A percentile compares a stretch with the other conserved stretches of the same genome.
Evolutionary conservation across 2,797 vertebrate genomes (phyloP).

Genomic region (Huso huso): DNA sequence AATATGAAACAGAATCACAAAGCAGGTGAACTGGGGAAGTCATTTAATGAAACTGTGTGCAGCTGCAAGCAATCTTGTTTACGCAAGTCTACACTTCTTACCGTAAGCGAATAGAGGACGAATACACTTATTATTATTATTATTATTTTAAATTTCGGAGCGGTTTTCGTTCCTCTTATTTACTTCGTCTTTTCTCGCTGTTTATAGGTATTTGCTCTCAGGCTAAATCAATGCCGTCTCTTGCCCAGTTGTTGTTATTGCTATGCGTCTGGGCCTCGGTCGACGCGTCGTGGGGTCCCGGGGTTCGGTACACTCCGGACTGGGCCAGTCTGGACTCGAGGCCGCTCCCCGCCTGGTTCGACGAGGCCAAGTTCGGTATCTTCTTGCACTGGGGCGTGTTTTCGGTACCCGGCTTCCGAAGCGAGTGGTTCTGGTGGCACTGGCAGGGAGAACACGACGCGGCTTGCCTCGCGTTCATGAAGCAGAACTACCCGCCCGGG

Average conservation of each 20-base stretch:
- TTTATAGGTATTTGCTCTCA: neutral
- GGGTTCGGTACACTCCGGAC: conserved; percentile 54
- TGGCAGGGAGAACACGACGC: conserved; percentile 58
- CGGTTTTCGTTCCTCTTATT: neutral
- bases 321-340: conserved; percentile 82
- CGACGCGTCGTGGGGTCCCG: no score
- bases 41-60: no score
- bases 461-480: conserved; percentile 60
- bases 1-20: no score
- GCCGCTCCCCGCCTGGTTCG: conserved; percentile 82
- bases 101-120: no score
- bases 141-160: conserved; percentile 12
- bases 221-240: conserved; percentile 30
- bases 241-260: neutral
- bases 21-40: no score
- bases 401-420: conserved; percentile 79
- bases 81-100: no score
- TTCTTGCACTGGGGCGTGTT: conserved; percentile 93
- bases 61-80: no score
- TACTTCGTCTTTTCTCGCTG: neutral
- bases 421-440: conserved; percentile 97
- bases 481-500: conserved; percentile 68
- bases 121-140: no score
- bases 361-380: conserved; percentile 79
- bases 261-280: neutral